Evolutionary conservation across 2,797 vertebrate species (phyloP), one percentile per base, ranked within the genome.

Genomic region (Brachyalestes nurse): DNA sequence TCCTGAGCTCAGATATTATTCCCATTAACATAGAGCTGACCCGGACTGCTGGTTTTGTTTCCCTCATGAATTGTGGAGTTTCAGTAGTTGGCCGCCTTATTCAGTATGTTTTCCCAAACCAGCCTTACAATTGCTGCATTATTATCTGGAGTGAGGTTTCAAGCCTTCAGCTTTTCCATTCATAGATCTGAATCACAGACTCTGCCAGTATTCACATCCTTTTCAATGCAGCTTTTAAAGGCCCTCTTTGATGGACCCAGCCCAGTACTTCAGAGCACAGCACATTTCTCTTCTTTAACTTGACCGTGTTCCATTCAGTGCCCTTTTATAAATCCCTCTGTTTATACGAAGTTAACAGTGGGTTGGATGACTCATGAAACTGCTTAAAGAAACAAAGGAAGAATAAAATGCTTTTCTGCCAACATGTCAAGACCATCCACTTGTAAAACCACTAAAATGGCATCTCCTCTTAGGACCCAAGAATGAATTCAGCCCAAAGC

Each of bases 151-250:
- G 34, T 72, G 72, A 83, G 64, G 66, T 69, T 65, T 84, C 51
- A 23, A 66, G 57, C 71, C n/a, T 83, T 86, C 60, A 67, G 75
- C 83, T 69, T 86, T 89, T 91, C 86, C 87, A 80, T 82, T 87
- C 78, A 67, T 80, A 51, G 65, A 78, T 66, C 61, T 58, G 61
- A 61, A 84, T 66, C 49, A 57, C 23, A 53, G 40, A 55, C n/a
- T 40, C 55, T 72, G 83, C 82, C 85, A 90, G 71, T 72, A 67
- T 84, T 84, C 53, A 45, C 77, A 76, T 67, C 47, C 57, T 21
- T 61, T 86, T 78, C 76, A 87, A 87, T 86, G 62, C 78, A 45
- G 58, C 66, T 71, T 76, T 78, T 83, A 83, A 87, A 65, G 12
- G 47, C 42, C 69, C 76, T 62, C 49, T 75, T 19, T 74, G 80